Evolutionary conservation across 2,797 vertebrate genomes (phyloP), one percentile per base, ranked within the genome.

Genomic region (Sternotherus odoratus): DNA sequence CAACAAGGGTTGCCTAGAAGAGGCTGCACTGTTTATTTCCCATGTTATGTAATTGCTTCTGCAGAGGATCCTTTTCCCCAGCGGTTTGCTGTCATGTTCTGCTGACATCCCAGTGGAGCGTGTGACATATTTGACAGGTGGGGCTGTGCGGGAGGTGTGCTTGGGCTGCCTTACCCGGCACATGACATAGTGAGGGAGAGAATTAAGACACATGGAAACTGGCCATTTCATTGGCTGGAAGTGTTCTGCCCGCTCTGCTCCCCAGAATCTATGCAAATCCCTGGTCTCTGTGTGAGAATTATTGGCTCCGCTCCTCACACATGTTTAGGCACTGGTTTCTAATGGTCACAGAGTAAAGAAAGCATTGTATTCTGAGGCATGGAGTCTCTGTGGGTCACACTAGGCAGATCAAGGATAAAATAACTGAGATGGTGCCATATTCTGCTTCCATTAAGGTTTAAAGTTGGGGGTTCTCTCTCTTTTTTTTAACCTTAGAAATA

Each of bases 11-110:
- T 46, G 56, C 54, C 43, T 57, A 17, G 12, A 24, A 21, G 24
- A 30, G n/a, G 30, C 72, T n/a, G 2, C 12, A 1, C n/a, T 57
- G 19, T 23, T 17, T 50, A 57, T 23, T 43, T 60, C 43, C 36
- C 2, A 12, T 0, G 0, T 5, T 1, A 85, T 23, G 9, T 46
- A 16, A 8, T 4, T 1, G 0, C 0, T 0, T 12, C 10, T 4
- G 16, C 15, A 77, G 12, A 46, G 8, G 46, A 17, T 36, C 53
- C 85, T 53, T 23, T 30, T 33, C 74, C 23, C 33, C 74, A 6
- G 12, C 39, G 7, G 6, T 78, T 24, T n/a, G 57, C 33, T 0
- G 1, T 2, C 53, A 6, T 0, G 0, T 77, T 53, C 63, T n/a
- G 30, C 15, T n/a, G 77, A 28, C 28, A 36, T 49, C n/a, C 46